phyloP scores from a whole-genome alignment of 2,797 vertebrate species.

The Lagocephalus sceleratus region DNA sequence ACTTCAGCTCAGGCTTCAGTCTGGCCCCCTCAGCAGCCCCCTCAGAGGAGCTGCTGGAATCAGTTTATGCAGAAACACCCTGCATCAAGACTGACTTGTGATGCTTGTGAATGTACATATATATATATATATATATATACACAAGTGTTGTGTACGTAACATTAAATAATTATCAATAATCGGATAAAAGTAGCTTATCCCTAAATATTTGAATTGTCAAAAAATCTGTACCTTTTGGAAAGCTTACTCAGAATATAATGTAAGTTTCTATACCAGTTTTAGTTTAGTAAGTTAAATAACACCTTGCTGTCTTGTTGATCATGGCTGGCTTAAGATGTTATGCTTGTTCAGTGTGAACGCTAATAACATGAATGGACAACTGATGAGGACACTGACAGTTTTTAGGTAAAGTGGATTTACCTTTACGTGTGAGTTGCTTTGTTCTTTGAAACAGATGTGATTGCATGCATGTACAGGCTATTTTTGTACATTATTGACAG shows the following conservation, averaged over 20 bases:
- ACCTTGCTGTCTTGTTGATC: constrained; percentile 3
- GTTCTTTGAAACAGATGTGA: not conserved
- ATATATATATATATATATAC: no score
- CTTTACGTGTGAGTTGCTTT: not conserved
- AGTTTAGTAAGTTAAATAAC: not conserved
- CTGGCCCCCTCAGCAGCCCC: constrained; percentile 51
- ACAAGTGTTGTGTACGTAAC: constrained; percentile 7
- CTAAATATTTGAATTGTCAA: not conserved
- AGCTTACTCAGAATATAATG: not conserved
- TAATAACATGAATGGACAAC: constrained; percentile 5
- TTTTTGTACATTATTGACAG: constrained; percentile 43
- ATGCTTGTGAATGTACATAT: constrained; percentile 32
- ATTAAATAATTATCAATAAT: constrained; percentile 1
- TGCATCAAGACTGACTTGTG: constrained; percentile 64
- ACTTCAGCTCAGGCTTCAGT: constrained; percentile 4
- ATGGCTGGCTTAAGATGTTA: constrained; percentile 5
- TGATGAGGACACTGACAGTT: not conserved
- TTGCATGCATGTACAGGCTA: not conserved
- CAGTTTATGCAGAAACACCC: constrained; percentile 78
- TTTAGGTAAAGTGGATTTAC: constrained; percentile 9
- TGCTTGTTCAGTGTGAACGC: constrained; percentile 2
- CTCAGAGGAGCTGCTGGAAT: constrained; percentile 85
- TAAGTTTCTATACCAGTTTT: constrained; percentile 1
- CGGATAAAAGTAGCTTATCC: not conserved
- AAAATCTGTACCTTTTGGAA: not conserved